phyloP scores from a whole-genome alignment of 1,140 invertebrate species.

The Hyles vespertilio region DNA sequence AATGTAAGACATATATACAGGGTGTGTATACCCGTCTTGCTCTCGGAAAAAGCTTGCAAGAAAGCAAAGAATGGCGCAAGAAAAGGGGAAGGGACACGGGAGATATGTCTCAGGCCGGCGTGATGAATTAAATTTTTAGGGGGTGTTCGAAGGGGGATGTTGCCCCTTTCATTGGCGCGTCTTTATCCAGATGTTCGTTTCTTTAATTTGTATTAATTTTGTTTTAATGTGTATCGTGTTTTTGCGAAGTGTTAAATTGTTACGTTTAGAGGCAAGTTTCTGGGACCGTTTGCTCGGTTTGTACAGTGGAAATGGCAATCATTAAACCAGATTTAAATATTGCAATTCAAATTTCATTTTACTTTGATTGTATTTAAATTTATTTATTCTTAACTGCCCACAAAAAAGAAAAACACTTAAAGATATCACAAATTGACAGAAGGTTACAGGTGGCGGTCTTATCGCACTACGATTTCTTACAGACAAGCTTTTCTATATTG shows the following conservation, averaged over 20 bases:
- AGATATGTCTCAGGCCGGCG: constrained; percentile 65
- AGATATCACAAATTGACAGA: too few relatives aligned
- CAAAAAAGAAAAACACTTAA: too few relatives aligned
- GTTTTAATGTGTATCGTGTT: constrained; percentile 38
- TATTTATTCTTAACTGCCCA: too few relatives aligned
- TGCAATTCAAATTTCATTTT: too few relatives aligned
- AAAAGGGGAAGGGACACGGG: constrained; percentile 63
- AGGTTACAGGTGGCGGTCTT: too few relatives aligned
- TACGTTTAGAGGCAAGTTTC: too few relatives aligned
- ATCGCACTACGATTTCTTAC: too few relatives aligned
- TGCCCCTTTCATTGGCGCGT: constrained; percentile 52
- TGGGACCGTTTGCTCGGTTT: too few relatives aligned
- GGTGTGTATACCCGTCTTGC: constrained; percentile 44
- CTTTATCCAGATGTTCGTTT: constrained; percentile 56
- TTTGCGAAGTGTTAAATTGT: constrained; percentile 6
- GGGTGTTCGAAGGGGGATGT: constrained; percentile 45
- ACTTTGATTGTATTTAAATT: too few relatives aligned
- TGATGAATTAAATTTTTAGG: constrained; percentile 76
- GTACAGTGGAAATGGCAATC: too few relatives aligned
- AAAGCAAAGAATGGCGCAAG: constrained; percentile 71
- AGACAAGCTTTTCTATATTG: too few relatives aligned
- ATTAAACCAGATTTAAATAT: too few relatives aligned
- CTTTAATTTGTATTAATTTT: constrained; percentile 71
- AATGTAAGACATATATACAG: constrained; percentile 29
- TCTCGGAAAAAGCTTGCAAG: constrained; percentile 68